Evolutionary conservation across 2,113 vertebrate genomes (phyloP).

Genomic region (Chauna torquata): DNA sequence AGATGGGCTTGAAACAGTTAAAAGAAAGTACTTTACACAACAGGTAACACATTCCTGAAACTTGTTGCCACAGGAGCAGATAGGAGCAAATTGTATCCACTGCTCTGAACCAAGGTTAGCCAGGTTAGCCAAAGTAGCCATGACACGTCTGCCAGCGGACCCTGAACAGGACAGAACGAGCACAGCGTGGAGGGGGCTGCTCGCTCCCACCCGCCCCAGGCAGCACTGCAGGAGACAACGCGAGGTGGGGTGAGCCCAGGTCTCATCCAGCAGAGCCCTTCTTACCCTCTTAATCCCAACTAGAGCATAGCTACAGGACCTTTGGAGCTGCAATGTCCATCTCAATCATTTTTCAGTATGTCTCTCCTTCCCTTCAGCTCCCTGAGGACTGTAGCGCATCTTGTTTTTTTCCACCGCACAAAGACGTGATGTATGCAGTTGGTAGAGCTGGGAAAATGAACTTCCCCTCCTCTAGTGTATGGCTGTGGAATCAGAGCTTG

Average conservation of each 20-base stretch:
- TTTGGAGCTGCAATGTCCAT: rapidly evolving
- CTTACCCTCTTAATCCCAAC: not conserved
- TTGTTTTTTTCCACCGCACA: rapidly evolving
- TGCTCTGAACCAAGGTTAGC: not conserved
- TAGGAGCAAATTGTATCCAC: not conserved
- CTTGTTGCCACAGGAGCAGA: not conserved
- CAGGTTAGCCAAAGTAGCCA: not conserved
- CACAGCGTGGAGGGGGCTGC: rapidly evolving
- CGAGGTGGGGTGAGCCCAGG: not conserved
- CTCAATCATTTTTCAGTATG: not conserved
- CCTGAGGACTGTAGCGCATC: rapidly evolving
- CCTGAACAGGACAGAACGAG: not conserved
- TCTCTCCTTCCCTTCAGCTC: not conserved
- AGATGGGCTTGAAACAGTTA: not conserved
- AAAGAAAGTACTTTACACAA: not conserved
- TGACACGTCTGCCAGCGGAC: rapidly evolving
- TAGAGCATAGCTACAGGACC: not conserved
- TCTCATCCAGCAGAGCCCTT: not conserved
- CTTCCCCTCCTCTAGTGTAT: not conserved
- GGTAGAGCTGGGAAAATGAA: not conserved
- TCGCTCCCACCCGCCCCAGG: rapidly evolving
- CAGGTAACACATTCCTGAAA: not conserved
- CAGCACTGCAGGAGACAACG: not conserved
- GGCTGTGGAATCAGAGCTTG: not conserved
- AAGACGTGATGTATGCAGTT: rapidly evolving